Percentiles rank a stretch among this genome's conserved stretches.
Conservation (phyloP, 2,888 invertebrate species). For the Argyresthia albistria region DNA sequence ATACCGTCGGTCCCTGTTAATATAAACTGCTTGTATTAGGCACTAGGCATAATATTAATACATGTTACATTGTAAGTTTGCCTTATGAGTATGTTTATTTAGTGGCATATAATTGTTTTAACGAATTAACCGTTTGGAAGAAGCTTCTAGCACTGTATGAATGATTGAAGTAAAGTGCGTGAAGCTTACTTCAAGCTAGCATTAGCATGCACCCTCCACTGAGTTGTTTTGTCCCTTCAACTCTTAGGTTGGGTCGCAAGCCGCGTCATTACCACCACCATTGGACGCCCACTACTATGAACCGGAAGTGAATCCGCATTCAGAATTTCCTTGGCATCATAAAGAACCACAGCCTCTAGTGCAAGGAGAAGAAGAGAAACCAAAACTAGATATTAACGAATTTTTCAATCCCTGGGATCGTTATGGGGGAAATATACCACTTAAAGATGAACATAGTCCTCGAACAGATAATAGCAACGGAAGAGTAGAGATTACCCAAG, state of each 20-base stretch:
- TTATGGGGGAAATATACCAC: slow-evolving; percentile 70
- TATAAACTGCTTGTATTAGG: slow-evolving; percentile 4
- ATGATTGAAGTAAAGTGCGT: slow-evolving; percentile 24
- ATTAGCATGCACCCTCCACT: slow-evolving; percentile 55
- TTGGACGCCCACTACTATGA: slow-evolving; percentile 38
- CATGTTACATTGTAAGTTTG: neutral
- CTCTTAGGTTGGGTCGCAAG: slow-evolving; percentile 46
- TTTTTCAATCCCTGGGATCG: slow-evolving; percentile 83
- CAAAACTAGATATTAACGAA: slow-evolving; percentile 32
- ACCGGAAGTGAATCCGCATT: slow-evolving; percentile 47
- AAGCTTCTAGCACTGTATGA: slow-evolving; percentile 45
- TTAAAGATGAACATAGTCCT: slow-evolving; percentile 21
- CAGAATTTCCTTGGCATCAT: slow-evolving; percentile 64
- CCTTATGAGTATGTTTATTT: slow-evolving; percentile 6
- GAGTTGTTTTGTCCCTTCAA: slow-evolving; percentile 58
- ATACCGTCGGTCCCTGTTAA: slow-evolving; percentile 23
- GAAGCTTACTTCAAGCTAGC: slow-evolving; percentile 54
- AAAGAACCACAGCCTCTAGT: slow-evolving; percentile 12
- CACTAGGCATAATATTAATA: neutral
- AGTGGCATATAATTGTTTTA: neutral
- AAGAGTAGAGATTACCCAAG: slow-evolving; percentile 28
- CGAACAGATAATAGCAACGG: slow-evolving; percentile 13
- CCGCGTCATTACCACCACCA: slow-evolving; percentile 23
- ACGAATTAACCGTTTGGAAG: slow-evolving; percentile 42
- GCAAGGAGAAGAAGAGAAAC: neutral